Conservation (phyloP, 2,888 invertebrate genomes). For the Tetragnatha montana region DNA sequence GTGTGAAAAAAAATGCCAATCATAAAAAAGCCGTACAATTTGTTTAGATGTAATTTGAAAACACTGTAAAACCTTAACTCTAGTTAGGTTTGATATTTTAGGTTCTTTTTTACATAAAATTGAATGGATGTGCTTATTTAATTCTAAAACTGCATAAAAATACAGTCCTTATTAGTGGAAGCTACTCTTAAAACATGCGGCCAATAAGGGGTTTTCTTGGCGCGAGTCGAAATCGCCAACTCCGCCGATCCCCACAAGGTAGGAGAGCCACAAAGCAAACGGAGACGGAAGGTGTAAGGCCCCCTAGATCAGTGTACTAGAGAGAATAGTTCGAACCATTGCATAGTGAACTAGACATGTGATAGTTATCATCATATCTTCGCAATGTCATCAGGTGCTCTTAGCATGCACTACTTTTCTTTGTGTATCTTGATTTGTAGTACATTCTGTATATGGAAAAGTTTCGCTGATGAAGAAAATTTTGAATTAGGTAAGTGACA, state of each 20-base stretch:
- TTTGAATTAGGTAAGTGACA: constrained; percentile 15
- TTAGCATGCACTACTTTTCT: constrained; percentile 42
- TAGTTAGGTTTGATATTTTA: background rate
- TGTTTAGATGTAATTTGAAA: background rate
- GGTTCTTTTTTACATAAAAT: background rate
- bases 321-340: constrained; percentile 26
- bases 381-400: constrained; percentile 48
- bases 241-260: constrained; percentile 14
- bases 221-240: constrained; percentile 15
- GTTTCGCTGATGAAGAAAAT: constrained; percentile 32
- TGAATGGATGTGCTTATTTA: background rate
- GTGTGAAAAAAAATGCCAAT: too few relatives aligned
- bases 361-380: constrained; percentile 31
- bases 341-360: constrained; percentile 44
- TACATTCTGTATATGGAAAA: constrained; percentile 35
- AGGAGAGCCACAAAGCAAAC: constrained; percentile 10
- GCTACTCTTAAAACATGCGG: background rate
- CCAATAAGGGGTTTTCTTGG: constrained; percentile 17
- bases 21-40: too few relatives aligned
- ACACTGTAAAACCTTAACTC: background rate
- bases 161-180: background rate
- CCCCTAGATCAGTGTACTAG: constrained; percentile 40
- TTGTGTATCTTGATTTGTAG: constrained; percentile 40
- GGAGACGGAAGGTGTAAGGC: constrained; percentile 26
- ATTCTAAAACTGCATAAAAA: background rate